Base-by-base conservation (phyloP, 2,113 vertebrate species). In the Nycticebus coucang region DNA sequence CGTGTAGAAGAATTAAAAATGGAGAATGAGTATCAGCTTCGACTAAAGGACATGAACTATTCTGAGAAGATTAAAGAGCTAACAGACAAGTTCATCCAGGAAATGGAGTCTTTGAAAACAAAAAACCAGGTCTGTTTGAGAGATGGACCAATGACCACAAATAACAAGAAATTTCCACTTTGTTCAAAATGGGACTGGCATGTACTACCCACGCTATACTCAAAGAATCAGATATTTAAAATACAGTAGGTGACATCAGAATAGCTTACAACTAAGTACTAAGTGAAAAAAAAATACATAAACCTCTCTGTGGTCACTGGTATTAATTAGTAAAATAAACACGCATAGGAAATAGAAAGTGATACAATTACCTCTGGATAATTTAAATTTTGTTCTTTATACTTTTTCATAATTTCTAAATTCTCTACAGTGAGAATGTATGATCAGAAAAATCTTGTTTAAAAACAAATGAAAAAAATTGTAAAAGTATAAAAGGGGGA, bases 1-100 rank as follows among this genome's bases (percentile, higher is more conserved):
- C 98, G 96, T 35, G 98, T 99, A 92, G 98, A 99, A 87, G 99
- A 99, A 95, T 97, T 99, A 93, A 99, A 99, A 97, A 99, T 98
- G 98, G 99, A 99, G 98, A 99, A 99, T 19, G 98, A 99, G 89
- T 99, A 99, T 14, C 99, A 99, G 87, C 98, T 99, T 50, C 98
- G 98, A 62, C 98, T 99, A 55, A 99, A 99, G 97, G 99, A 99
- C 93, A 99, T 99, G 97, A 99, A 98, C 97, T 99, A 98, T 97
- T 99, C 98, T 7, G 99, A 99, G 98, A 99, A 99, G 98, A 98
- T 99, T 92, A 99, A 99, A 97, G 98, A 99, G 84, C 97, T 99
- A 66, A 98, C 99, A 0, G 99, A 99, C 78, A 99, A 98, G 94
- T 99, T 99, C 72, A 96, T 98, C 71, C 98, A 99, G 97, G 98